Conservation (phyloP, 2,888 invertebrate genomes). For the Heliconius charithonia region DNA sequence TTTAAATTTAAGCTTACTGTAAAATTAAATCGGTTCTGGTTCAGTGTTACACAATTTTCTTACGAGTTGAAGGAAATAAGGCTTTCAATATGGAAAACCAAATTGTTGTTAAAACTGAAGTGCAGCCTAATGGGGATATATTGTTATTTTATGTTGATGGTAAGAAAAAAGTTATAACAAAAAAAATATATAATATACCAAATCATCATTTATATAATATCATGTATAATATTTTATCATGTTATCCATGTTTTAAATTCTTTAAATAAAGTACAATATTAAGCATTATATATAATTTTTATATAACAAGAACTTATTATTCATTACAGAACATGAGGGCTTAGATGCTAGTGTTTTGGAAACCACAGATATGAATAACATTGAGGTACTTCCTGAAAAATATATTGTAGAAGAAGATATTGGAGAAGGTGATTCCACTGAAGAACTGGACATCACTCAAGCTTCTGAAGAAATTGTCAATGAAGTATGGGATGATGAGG, state of each 20-base stretch:
- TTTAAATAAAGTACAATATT: too few relatives aligned
- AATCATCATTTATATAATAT: too few relatives aligned
- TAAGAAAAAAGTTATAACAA: constrained; percentile 51
- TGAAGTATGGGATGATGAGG: constrained; percentile 67
- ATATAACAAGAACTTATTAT: not conserved
- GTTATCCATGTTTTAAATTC: not conserved
- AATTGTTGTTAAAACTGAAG: constrained; percentile 72
- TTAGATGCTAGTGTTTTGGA: constrained; percentile 47
- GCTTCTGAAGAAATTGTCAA: constrained; percentile 47
- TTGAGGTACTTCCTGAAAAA: constrained; percentile 49
- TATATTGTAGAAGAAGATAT: constrained; percentile 51
- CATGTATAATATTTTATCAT: too few relatives aligned
- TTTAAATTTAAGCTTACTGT: not conserved
- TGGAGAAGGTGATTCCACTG: constrained; percentile 52
- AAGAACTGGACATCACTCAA: constrained; percentile 46
- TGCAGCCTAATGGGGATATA: constrained; percentile 72
- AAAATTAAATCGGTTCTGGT: not conserved
- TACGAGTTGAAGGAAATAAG: not conserved
- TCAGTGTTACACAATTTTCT: not conserved
- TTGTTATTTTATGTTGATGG: constrained; percentile 77
- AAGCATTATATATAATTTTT: too few relatives aligned
- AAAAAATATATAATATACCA: not conserved
- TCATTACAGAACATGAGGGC: constrained; percentile 62
- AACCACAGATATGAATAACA: constrained; percentile 43
- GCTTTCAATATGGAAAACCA: constrained; percentile 61